Evolutionary conservation across 92 coral and sea anemone species (phyloP), one percentile per base, ranked within the genome.

Genomic region (Siderastrea siderea): DNA sequence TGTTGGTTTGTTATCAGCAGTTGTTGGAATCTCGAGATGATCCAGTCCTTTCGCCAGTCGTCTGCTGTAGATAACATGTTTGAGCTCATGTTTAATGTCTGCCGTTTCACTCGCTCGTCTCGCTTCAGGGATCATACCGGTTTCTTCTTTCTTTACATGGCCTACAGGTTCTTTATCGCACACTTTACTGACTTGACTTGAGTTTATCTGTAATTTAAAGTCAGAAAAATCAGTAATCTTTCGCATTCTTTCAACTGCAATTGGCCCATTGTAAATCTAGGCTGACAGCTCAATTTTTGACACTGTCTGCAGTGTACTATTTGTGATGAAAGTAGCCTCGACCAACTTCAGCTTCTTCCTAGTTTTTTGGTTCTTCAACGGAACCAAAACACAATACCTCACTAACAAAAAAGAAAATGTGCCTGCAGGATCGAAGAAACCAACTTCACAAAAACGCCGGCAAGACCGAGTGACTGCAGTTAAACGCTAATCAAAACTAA

Each of bases 1-100:
- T 3, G 75, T 71, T 47, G 26, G 8, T 48, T 47, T 47, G 17
- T 71, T 48, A 12, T 10, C 38, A 3, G 55, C 5, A 47, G 75
- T 47, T 47, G 57, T 7, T 46, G 74, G 75, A 71, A 71, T 71
- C 47, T 76, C 80, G 43, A 74, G 45, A 7, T 52, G 14, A 3
- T 57, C 79, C 38, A 76, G 51, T 3, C 80, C 80, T 43, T 55
- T 55, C 46, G 80, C 80, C n/a, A 60, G 65, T 76, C 80, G 38
- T 76, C 80, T 76, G 80, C 38, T 76, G 48, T 49, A 48, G 64
- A 76, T 76, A 9, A 54, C 66, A 60, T 54, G n/a, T 49, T 76
- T 76, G 15, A 76, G 66, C 51, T 76, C 80, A 7, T 47, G 75
- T 47, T 71, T 71, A 15, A 71, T 15, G 15, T 71, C 75, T 19